Percentiles rank a stretch among this genome's conserved stretches.
These are phyloP conservation scores for Apodemus agrarius DNA, from an alignment of 2,797 vertebrate species.

Conservation along the genomic window DNA sequence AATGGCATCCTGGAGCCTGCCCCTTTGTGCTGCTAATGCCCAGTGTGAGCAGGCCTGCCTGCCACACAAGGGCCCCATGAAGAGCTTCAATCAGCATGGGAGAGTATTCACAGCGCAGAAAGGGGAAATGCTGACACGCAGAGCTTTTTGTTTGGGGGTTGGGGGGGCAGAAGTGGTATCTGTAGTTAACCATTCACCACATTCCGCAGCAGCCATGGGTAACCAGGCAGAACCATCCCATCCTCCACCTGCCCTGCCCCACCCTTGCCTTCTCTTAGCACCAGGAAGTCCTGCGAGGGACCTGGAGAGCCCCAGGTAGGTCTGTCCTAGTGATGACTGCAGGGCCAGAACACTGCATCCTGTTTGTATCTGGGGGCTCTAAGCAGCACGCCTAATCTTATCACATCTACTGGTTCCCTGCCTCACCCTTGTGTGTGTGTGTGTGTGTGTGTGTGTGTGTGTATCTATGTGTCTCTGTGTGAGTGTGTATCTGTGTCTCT, in stretches of 20 bases:
- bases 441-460: neutral
- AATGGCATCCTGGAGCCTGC: neutral
- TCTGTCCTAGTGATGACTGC: neutral
- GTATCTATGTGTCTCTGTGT: neutral
- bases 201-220: neutral
- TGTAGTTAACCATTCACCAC: neutral
- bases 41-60: neutral
- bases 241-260: accelerated
- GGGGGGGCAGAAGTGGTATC: neutral
- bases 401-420: neutral
- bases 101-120: neutral
- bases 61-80: accelerated
- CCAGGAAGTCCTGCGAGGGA: neutral
- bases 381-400: neutral
- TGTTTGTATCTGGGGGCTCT: neutral
- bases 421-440: neutral
- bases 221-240: neutral
- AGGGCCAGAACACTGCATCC: accelerated
- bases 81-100: neutral
- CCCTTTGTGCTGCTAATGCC: neutral
- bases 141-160: neutral
- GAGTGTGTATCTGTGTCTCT: no score
- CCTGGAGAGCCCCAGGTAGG: neutral
- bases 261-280: neutral
- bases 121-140: neutral